Evolutionary conservation across 2,113 vertebrate species (phyloP).

Genomic region (Bostrychus sinensis): DNA sequence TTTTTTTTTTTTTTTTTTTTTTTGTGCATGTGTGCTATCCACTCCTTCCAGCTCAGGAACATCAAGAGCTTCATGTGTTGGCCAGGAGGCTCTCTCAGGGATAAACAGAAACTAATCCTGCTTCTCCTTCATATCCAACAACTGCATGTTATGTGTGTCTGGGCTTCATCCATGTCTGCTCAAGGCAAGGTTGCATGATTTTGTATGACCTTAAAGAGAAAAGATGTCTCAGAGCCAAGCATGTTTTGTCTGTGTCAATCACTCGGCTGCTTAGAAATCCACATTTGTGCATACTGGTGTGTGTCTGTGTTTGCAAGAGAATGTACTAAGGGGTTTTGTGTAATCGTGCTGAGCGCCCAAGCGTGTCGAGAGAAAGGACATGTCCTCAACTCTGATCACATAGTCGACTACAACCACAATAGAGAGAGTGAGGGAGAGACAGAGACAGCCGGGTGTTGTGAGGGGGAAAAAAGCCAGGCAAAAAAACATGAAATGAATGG

Average conservation of each 20-base stretch:
- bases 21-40: constrained; percentile 17
- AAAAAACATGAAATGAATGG: constrained; percentile 58
- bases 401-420: constrained; percentile 63
- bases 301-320: constrained; percentile 31
- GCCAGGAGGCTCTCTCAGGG: constrained; percentile 66
- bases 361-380: constrained; percentile 75
- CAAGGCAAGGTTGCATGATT: constrained; percentile 42
- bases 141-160: constrained; percentile 17
- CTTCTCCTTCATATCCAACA: constrained; percentile 52
- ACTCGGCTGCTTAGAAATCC: constrained; percentile 42
- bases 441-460: constrained; percentile 38
- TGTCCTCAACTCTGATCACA: constrained; percentile 75
- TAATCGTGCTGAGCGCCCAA: constrained; percentile 72
- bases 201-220: constrained; percentile 54
- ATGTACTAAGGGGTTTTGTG: constrained; percentile 71
- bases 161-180: constrained; percentile 23
- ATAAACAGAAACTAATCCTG: constrained; percentile 71
- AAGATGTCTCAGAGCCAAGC: constrained; percentile 34
- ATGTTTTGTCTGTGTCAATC: constrained; percentile 56
- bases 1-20: constrained; percentile 6
- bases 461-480: constrained; percentile 31
- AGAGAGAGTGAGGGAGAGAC: constrained; percentile 35
- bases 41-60: constrained; percentile 61
- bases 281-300: constrained; percentile 25
- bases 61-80: constrained; percentile 66